Evolutionary conservation across 2,113 vertebrate genomes (phyloP), one percentile per base, ranked within the genome.

Genomic region (Peromyscus californicus): DNA sequence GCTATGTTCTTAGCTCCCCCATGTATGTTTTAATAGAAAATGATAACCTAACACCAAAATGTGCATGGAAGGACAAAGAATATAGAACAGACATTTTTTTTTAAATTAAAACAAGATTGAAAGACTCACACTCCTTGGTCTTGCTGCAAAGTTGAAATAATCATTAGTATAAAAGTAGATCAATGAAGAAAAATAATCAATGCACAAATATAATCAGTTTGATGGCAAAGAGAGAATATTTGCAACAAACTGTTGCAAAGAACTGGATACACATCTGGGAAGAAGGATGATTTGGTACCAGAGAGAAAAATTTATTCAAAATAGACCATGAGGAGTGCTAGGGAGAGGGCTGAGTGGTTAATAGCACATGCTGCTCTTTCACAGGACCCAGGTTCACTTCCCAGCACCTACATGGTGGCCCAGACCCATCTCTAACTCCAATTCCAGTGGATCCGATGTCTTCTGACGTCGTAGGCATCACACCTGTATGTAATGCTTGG

Each of bases 291-390:
- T 39, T 65, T 67, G 22, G 91, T 10, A 91, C 5, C 1, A 9
- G 5, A 89, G 51, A 61, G 31, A 80, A 94, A 94, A 90, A 79
- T n/a, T 67, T 79, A 89, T 61, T 90, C 54, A 51, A 87, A 75
- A 42, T 48, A 22, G 33, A 74, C 48, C 17, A 31, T 57, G 36
- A 0, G 21, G 57, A 2, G 0, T 26, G 13, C 80, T 39, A 61
- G 24, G 57, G 22, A 29, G 36, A 83, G 24, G 36, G 12, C 19
- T 83, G 36, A 7, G 21, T 39, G 12, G 80, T 22, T 15, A 59
- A 39, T 16, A n/a, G 54, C 19, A 39, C 22, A 16, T n/a, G 51
- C 3, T 39, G 22, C 10, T 57, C 57, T 83, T 61, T 6, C 15
- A 36, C 17, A 36, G 33, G 51, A 21, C 33, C 51, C 31, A 11